Conservation (phyloP, 2,888 invertebrate species). For the Seira musarum region DNA sequence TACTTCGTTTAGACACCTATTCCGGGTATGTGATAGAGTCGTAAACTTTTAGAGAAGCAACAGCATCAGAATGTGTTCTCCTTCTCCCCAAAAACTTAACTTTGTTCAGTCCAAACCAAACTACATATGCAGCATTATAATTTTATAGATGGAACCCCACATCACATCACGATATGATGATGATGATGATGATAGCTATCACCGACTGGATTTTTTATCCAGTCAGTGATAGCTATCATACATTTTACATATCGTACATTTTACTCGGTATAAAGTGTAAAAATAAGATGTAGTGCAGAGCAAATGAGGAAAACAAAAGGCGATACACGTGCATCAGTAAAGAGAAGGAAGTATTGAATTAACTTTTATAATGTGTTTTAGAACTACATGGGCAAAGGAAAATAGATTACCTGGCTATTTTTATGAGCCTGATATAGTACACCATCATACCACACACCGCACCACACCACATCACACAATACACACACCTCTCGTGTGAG, state of each 20-base stretch:
- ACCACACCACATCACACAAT: background rate
- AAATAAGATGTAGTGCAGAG: too few species aligned
- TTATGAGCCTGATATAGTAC: background rate
- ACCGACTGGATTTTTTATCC: too few species aligned
- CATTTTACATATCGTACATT: too few species aligned
- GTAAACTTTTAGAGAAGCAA: background rate
- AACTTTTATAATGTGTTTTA: background rate
- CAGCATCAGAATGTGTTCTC: background rate
- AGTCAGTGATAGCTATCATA: too few species aligned
- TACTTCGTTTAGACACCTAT: background rate
- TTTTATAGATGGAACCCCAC: too few species aligned
- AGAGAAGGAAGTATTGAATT: background rate
- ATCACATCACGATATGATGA: too few species aligned
- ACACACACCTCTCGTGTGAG: too few species aligned
- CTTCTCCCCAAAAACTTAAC: background rate
- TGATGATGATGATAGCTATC: too few species aligned
- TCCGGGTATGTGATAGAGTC: background rate
- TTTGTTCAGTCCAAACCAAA: background rate
- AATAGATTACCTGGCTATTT: background rate
- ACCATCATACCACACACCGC: background rate
- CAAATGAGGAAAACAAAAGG: background rate
- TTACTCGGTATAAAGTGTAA: too few species aligned
- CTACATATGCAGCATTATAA: too few species aligned
- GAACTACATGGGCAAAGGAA: background rate
- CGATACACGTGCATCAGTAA: background rate